Base-by-base conservation (phyloP, 2,113 vertebrate genomes). In the Lepidothrix coronata region DNA sequence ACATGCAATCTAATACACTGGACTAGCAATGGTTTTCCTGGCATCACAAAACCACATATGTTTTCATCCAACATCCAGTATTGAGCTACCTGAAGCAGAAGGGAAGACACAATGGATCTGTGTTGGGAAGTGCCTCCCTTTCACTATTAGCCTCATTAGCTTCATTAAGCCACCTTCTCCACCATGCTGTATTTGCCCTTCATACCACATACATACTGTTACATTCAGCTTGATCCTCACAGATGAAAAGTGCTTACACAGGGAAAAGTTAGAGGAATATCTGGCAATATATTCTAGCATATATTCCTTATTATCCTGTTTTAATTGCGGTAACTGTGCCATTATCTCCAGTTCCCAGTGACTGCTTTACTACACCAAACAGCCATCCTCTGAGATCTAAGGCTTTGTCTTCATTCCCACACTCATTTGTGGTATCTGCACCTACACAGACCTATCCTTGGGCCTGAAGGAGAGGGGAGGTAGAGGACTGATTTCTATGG, bases 261-360 rank as follows among this genome's bases (percentile, higher is more conserved):
- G 5, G 13, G 14, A 7, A 46, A 81, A 55, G 28, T 22, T n/a
- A 30, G 30, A 74, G n/a, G 24, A 83, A 31, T 17, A 23, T 31
- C 71, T 66, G 49, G 17, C 19, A 41, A 23, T n/a, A 27, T 24
- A 16, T 55, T 57, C 11, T 27, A 49, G 12, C 5, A 24, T 11
- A 35, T 52, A 59, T 28, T 83, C 24, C 44, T 62, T 73, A 28
- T 8, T 49, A 8, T 4, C 10, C 44, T 80, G 72, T 68, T 4
- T 0, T 3, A 91, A 44, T 58, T 54, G 27, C 5, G 0, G 15
- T 77, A 66, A 37, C 14, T 44, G 4, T 1, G 1, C 12, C 14
- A 4, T 37, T 51, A 41, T 14, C 46, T 62, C 59, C 75, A 23
- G 31, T 66, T 84, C n/a, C 44, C 41, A 30, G 49, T 10, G 12